Conservation (phyloP, 2,797 vertebrate species). For the Pseudochirops cupreus region DNA sequence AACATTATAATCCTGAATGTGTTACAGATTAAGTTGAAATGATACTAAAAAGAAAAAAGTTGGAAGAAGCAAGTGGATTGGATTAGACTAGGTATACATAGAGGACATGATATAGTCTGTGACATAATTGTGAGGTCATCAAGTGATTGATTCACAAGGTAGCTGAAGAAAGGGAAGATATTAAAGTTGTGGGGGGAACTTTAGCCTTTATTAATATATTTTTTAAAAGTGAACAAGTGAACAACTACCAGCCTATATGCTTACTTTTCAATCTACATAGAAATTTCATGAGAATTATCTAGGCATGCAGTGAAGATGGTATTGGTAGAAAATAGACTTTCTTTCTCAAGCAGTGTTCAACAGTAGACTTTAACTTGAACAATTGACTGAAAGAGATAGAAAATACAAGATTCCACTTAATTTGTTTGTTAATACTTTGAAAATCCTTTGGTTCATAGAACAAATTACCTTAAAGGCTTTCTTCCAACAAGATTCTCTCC, state of each 20-base stretch:
- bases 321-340: background rate
- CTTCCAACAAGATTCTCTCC: background rate
- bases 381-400: background rate
- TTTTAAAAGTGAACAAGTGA: background rate
- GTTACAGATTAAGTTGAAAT: background rate
- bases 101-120: background rate
- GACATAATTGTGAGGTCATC: background rate
- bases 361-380: background rate
- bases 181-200: background rate
- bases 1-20: background rate
- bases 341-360: background rate
- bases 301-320: background rate
- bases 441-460: background rate
- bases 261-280: background rate
- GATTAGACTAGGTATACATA: background rate
- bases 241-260: background rate
- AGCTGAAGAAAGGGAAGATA: background rate
- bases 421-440: background rate
- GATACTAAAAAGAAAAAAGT: background rate
- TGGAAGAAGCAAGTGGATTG: background rate
- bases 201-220: background rate
- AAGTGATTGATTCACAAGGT: background rate
- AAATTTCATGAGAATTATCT: background rate
- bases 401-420: background rate
- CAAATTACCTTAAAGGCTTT: background rate